These are phyloP conservation scores for Apodemus sylvaticus DNA, from an alignment of 2,113 vertebrate species.

Conservation along the genomic window DNA sequence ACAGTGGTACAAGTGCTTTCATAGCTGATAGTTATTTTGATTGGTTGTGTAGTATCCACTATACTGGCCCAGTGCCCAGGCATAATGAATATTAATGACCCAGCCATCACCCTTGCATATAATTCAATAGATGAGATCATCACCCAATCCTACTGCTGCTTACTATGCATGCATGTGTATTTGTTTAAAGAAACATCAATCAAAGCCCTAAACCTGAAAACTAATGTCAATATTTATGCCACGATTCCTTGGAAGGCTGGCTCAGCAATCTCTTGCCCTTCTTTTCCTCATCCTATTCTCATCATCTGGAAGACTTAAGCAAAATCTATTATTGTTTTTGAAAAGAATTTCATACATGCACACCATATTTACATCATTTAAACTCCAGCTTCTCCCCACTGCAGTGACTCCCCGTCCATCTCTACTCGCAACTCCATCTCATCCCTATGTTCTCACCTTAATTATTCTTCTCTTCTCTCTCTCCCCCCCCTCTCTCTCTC, in stretches of 20 bases:
- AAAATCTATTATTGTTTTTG: neutral
- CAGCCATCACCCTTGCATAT: neutral
- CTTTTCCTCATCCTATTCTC: neutral
- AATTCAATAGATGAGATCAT: neutral
- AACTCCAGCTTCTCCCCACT: neutral
- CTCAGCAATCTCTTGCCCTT: neutral
- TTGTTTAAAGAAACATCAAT: neutral
- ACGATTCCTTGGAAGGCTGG: neutral
- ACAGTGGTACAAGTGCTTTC: neutral
- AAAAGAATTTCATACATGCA: neutral
- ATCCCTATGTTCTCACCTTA: neutral
- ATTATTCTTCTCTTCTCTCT: too few species aligned
- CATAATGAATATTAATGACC: neutral
- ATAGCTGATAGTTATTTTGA: neutral
- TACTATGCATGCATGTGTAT: neutral
- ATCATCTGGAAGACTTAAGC: neutral
- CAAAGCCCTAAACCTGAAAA: neutral
- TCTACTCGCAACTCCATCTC: neutral
- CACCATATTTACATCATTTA: neutral
- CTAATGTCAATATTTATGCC: conserved; percentile 3
- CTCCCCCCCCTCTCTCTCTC: neutral
- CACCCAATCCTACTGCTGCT: neutral
- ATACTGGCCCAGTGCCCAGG: neutral
- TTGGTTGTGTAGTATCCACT: neutral
- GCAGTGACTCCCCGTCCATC: neutral